phyloP scores from a whole-genome alignment of 2,888 invertebrate genomes.

The Isotomurus palustris region DNA sequence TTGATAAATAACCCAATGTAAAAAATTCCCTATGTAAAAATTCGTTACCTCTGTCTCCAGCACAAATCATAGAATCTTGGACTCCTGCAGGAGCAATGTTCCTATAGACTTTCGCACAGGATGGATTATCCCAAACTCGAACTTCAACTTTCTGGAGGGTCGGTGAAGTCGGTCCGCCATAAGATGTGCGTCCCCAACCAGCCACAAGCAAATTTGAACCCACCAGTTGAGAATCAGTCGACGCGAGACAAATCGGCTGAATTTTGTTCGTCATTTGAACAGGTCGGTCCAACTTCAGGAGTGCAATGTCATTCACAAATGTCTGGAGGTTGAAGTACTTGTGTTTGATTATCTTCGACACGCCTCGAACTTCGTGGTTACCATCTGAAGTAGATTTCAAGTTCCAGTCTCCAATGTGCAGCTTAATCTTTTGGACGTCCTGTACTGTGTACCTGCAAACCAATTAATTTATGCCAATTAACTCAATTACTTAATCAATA shows the following conservation, averaged over 20 bases:
- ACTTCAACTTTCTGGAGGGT: conserved; percentile 77
- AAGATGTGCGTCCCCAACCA: conserved; percentile 12
- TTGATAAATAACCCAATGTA: conserved; percentile 65
- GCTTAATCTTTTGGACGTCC: conserved; percentile 77
- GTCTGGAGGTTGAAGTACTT: conserved; percentile 77
- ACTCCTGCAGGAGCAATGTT: conserved; percentile 81
- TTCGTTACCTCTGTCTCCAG: conserved; percentile 58
- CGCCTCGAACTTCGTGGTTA: conserved; percentile 69
- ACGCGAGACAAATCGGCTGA: conserved; percentile 66
- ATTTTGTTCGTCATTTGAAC: conserved; percentile 67
- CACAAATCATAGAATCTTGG: conserved; percentile 80
- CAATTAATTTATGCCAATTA: neutral
- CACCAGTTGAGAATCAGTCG: neutral
- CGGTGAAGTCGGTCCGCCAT: conserved; percentile 54
- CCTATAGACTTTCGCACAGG: conserved; percentile 75
- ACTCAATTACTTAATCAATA: neutral
- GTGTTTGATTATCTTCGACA: conserved; percentile 76
- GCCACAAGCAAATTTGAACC: conserved; percentile 17
- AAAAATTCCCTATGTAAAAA: conserved; percentile 46
- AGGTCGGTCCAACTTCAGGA: conserved; percentile 72
- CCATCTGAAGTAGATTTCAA: conserved; percentile 70
- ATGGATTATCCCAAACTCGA: conserved; percentile 73
- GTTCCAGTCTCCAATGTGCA: conserved; percentile 76
- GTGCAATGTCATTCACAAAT: conserved; percentile 76
- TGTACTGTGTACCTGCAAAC: conserved; percentile 55